phyloP scores from a whole-genome alignment of 2,113 vertebrate species.

The Atlantisia rogersi region DNA sequence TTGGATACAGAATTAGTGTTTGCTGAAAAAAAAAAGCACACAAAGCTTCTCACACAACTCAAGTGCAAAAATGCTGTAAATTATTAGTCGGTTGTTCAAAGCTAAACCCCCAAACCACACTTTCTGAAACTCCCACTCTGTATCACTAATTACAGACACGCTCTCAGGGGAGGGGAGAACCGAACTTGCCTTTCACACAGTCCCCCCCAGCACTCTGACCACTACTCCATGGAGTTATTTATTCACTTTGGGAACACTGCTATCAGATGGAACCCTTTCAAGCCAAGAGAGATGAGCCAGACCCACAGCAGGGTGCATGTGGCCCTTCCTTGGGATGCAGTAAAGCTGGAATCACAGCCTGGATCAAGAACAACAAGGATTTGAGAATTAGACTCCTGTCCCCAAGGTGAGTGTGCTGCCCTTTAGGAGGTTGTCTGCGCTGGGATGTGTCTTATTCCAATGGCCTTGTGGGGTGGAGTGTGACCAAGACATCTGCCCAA shows the following conservation, averaged over 20 bases:
- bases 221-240: background rate
- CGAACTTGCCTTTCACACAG: background rate
- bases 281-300: background rate
- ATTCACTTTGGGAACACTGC: background rate
- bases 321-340: background rate
- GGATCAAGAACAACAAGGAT: background rate
- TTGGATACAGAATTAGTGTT: background rate
- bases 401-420: conserved; percentile 28
- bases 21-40: background rate
- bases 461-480: background rate
- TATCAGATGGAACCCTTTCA: background rate
- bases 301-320: background rate
- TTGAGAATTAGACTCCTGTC: background rate
- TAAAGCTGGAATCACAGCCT: background rate
- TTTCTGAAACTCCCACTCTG: conserved; percentile 60
- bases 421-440: background rate
- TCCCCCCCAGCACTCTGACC: background rate
- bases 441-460: background rate
- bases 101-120: conserved; percentile 61
- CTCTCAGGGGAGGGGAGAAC: background rate
- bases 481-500: background rate
- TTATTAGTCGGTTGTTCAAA: conserved; percentile 42
- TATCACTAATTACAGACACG: background rate
- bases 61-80: conserved; percentile 7
- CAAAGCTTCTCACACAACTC: background rate